Evolutionary conservation across 2,113 vertebrate species (phyloP).

Genomic region (Rallus limicola): DNA sequence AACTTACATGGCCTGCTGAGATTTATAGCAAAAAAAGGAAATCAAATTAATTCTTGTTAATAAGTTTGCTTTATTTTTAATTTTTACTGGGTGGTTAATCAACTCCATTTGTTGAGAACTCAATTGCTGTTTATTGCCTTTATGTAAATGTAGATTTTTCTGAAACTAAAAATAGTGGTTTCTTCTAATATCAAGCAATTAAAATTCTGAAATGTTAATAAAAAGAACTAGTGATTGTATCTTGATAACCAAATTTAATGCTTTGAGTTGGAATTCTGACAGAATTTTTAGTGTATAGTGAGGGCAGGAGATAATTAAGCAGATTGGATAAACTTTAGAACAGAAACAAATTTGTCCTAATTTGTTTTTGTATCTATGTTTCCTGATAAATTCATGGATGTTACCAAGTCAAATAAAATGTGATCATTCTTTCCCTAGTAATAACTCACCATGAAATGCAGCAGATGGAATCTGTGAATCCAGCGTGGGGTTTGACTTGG

Average conservation of each 20-base stretch:
- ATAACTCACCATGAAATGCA: background rate
- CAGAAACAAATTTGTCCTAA: background rate
- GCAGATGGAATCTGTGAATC: background rate
- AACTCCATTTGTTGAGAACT: constrained; percentile 49
- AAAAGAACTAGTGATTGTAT: constrained; percentile 1
- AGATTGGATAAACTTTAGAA: background rate
- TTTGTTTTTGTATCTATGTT: background rate
- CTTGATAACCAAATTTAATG: constrained; percentile 1
- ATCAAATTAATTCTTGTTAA: constrained; percentile 70
- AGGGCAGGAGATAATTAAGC: background rate
- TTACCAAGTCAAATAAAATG: background rate
- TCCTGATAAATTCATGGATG: background rate
- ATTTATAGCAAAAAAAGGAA: constrained; percentile 53
- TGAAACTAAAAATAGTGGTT: constrained; percentile 47
- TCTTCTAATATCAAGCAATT: constrained; percentile 18
- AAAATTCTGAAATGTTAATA: constrained; percentile 19
- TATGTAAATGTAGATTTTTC: constrained; percentile 33
- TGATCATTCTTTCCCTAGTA: background rate
- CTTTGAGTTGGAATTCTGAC: background rate
- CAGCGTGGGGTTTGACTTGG: background rate
- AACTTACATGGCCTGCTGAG: constrained; percentile 21
- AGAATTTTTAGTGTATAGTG: background rate
- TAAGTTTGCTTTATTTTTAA: constrained; percentile 54
- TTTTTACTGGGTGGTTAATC: constrained; percentile 64
- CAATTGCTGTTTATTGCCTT: constrained; percentile 34